Conservation (phyloP, 2,888 invertebrate genomes). For the Pimpla rufipes region DNA sequence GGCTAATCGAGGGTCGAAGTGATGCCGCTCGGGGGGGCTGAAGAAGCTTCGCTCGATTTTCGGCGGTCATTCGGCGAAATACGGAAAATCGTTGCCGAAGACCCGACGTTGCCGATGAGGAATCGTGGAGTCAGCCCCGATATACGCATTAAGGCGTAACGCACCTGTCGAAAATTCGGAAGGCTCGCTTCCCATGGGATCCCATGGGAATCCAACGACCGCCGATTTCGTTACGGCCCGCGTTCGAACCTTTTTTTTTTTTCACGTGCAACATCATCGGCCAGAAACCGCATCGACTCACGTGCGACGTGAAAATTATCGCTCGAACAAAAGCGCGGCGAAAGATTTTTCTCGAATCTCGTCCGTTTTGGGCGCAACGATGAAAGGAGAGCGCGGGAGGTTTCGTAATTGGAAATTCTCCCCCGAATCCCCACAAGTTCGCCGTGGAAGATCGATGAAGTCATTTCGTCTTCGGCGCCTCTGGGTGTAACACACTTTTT, state of each 20-base stretch:
- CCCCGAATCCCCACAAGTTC: background rate
- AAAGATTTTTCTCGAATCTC: constrained; percentile 43
- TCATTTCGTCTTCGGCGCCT: constrained; percentile 20
- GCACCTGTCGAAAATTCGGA: constrained; percentile 53
- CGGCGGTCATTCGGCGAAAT: constrained; percentile 32
- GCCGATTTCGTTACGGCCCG: constrained; percentile 59
- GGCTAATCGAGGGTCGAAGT: constrained; percentile 59
- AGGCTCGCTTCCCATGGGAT: background rate
- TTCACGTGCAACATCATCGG: constrained; percentile 5
- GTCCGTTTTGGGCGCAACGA: constrained; percentile 42
- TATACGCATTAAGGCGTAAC: constrained; percentile 38
- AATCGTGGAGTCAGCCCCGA: constrained; percentile 29
- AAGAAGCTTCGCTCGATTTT: constrained; percentile 24
- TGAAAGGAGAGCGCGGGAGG: constrained; percentile 30
- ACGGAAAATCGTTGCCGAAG: constrained; percentile 46
- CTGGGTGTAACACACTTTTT: background rate
- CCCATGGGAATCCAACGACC: constrained; percentile 46
- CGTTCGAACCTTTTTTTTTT: constrained; percentile 27
- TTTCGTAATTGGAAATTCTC: constrained; percentile 54
- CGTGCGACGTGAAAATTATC: constrained; percentile 47
- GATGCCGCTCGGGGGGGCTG: background rate
- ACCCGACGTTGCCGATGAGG: background rate
- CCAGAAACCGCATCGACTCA: constrained; percentile 24
- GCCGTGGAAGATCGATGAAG: constrained; percentile 58
- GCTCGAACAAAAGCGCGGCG: constrained; percentile 34